Conservation (phyloP, 37 sponge, comb jelly and placozoan genomes). For the Crambe crambe region DNA sequence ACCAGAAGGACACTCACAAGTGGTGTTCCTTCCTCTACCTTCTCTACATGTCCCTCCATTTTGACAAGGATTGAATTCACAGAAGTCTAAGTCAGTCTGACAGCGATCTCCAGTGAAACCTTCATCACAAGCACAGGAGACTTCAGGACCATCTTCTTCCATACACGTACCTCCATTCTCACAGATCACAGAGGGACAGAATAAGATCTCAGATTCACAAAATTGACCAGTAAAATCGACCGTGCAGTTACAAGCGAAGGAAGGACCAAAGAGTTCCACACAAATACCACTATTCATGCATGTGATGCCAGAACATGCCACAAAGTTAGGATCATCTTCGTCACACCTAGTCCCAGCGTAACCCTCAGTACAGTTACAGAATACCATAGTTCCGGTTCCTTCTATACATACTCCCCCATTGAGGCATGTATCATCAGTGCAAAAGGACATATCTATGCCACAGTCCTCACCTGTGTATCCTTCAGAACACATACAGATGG, state of each 20-base stretch:
- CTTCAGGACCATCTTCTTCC: background rate
- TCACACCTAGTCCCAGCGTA: conserved; percentile 14
- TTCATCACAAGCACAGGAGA: conserved; percentile 32
- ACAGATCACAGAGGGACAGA: conserved; percentile 20
- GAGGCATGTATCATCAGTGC: conserved; percentile 15
- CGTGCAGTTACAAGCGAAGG: conserved; percentile 31
- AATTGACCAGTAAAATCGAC: conserved; percentile 16
- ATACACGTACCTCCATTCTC: conserved; percentile 34
- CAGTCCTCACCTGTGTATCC: conserved; percentile 29
- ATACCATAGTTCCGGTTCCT: conserved; percentile 9
- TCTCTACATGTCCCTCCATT: conserved; percentile 71
- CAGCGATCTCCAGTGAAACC: conserved; percentile 54
- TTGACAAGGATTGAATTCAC: conserved; percentile 32
- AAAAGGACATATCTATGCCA: conserved; percentile 11
- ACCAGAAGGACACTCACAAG: conserved; percentile 26
- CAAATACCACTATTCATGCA: conserved; percentile 63
- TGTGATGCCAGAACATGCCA: background rate
- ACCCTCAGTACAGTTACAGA: conserved; percentile 41
- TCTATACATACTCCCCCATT: conserved; percentile 56
- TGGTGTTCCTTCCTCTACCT: background rate
- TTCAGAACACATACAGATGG: conserved; percentile 17
- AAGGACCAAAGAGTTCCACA: conserved; percentile 39
- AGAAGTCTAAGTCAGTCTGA: conserved; percentile 35
- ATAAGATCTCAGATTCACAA: conserved; percentile 18
- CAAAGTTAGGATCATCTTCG: background rate